Conservation (phyloP, 2,888 invertebrate species). For the Ophion obscuratus region DNA sequence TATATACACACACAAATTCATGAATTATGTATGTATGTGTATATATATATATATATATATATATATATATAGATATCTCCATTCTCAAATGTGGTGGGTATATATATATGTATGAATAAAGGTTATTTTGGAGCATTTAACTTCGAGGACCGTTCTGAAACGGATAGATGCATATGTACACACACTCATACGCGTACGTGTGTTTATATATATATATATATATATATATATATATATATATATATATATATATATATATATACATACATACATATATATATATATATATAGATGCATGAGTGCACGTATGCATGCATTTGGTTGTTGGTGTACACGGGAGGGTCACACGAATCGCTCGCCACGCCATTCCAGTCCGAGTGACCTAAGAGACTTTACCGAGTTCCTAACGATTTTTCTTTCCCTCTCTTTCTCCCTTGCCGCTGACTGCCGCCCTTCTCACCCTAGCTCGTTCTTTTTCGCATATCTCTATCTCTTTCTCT, state of each 20-base stretch:
- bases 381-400: conserved; percentile 77
- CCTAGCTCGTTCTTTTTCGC: conserved; percentile 37
- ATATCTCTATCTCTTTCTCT: conserved; percentile 64
- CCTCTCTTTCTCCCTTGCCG: conserved; percentile 62
- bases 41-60: no score
- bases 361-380: conserved; percentile 73
- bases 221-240: background rate
- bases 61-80: no score
- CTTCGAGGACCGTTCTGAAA: no score
- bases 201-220: background rate
- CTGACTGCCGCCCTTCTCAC: conserved; percentile 25
- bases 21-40: no score
- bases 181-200: background rate
- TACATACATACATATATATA: background rate
- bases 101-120: no score
- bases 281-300: background rate
- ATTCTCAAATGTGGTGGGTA: no score
- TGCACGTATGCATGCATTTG: conserved; percentile 21
- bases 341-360: conserved; percentile 69
- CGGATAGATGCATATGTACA: background rate
- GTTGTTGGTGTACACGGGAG: conserved; percentile 39
- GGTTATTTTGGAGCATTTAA: no score
- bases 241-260: background rate
- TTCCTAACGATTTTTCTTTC: conserved; percentile 77
- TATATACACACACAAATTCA: no score